Conservation (phyloP, 2,113 vertebrate genomes). For the Pachypanchax playfairii region DNA sequence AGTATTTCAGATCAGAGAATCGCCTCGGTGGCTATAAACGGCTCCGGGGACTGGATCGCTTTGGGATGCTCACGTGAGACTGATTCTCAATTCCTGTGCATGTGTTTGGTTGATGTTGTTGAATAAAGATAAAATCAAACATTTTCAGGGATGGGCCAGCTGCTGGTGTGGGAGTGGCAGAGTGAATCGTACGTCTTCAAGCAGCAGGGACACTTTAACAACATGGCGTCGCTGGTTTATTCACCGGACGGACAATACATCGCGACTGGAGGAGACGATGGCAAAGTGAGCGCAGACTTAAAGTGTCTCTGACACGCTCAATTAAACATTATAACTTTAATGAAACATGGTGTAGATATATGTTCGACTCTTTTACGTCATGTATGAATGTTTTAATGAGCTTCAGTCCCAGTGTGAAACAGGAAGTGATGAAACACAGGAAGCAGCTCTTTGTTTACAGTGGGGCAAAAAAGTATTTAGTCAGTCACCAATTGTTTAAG, state of each 20-base stretch:
- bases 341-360: too few species aligned
- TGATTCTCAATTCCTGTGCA: too few species aligned
- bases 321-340: too few species aligned
- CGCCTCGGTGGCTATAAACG: slow-evolving; percentile 85
- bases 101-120: not conserved
- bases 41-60: slow-evolving; percentile 93
- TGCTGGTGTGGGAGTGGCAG: slow-evolving; percentile 99
- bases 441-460: too few species aligned
- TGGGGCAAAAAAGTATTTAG: too few species aligned
- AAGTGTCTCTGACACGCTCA: too few species aligned
- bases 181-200: slow-evolving; percentile 97
- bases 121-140: not conserved
- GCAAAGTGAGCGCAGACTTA: slow-evolving; percentile 85
- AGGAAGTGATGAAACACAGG: too few species aligned
- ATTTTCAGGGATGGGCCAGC: slow-evolving; percentile 88
- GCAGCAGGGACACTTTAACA: slow-evolving; percentile 98
- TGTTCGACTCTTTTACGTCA: too few species aligned
- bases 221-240: slow-evolving; percentile 91
- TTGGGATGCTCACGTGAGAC: slow-evolving; percentile 91
- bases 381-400: too few species aligned
- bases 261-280: slow-evolving; percentile 92
- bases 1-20: slow-evolving; percentile 96
- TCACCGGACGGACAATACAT: slow-evolving; percentile 95
- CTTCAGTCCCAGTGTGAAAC: too few species aligned
- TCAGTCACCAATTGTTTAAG: too few species aligned